phyloP scores from a whole-genome alignment of 2,888 invertebrate species.

The Piscicola geometra region DNA sequence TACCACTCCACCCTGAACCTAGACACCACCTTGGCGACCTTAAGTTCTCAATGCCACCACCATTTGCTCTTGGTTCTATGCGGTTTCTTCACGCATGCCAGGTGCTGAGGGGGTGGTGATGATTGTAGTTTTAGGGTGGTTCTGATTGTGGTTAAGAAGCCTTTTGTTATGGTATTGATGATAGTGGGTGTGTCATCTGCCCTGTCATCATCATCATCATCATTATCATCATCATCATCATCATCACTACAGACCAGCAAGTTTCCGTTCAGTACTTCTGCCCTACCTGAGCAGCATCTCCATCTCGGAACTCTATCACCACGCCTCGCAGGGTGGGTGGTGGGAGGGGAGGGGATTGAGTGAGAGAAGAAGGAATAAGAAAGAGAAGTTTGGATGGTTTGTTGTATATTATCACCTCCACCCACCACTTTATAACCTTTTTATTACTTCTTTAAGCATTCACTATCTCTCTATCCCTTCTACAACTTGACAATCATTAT shows the following conservation, averaged over 20 bases:
- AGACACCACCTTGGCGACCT: neutral
- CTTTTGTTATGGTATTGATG: too few species aligned
- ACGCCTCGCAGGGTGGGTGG: neutral
- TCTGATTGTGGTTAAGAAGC: neutral
- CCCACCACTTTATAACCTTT: too few species aligned
- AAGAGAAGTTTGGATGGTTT: too few species aligned
- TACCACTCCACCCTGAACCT: neutral
- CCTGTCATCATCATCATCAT: constrained; percentile 14
- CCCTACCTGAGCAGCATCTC: neutral
- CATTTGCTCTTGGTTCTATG: constrained; percentile 39
- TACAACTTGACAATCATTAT: neutral
- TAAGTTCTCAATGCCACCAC: constrained; percentile 62
- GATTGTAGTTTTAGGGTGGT: neutral
- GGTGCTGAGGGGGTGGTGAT: constrained; percentile 3
- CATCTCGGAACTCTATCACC: neutral
- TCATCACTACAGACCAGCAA: constrained; percentile 18
- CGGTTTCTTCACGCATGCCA: constrained; percentile 17
- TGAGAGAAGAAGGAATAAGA: too few species aligned
- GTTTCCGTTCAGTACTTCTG: constrained; percentile 23
- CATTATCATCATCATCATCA: constrained; percentile 29
- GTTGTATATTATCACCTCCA: too few species aligned
- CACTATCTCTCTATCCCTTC: too few species aligned
- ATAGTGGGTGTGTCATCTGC: neutral
- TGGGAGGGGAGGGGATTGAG: too few species aligned
- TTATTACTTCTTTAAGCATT: too few species aligned